phyloP scores from a whole-genome alignment of 1,140 invertebrate genomes.

The Venturia canescens region DNA sequence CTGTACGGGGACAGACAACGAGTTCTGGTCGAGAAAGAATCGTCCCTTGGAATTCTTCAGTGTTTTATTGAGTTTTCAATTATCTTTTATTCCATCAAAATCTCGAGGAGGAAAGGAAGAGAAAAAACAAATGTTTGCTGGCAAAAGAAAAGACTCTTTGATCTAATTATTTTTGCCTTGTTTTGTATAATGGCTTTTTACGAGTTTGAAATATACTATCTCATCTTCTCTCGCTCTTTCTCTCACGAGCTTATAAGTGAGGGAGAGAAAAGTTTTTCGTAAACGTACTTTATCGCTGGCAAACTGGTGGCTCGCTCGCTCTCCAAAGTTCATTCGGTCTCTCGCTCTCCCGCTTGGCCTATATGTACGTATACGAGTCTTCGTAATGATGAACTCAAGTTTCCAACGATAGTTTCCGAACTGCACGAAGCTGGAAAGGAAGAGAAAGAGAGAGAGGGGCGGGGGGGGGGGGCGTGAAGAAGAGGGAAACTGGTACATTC shows the following conservation, averaged over 20 bases:
- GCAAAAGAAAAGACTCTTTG: constrained; percentile 20
- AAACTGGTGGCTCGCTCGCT: constrained; percentile 9
- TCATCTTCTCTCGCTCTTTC: background rate
- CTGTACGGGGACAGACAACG: too few species aligned
- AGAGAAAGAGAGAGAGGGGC: background rate
- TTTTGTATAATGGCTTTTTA: background rate
- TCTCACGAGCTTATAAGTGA: constrained; percentile 52
- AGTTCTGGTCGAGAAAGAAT: background rate
- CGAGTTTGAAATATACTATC: background rate
- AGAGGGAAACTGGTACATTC: constrained; percentile 15
- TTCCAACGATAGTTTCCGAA: constrained; percentile 40
- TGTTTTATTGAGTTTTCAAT: background rate
- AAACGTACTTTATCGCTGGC: constrained; percentile 42
- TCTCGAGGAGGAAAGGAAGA: background rate
- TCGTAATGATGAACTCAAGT: constrained; percentile 54
- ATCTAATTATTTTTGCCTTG: background rate
- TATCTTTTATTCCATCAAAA: background rate
- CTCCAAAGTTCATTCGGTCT: constrained; percentile 16
- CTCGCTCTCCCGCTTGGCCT: background rate
- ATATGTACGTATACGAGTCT: background rate
- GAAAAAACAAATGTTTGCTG: background rate
- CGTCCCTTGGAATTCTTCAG: background rate
- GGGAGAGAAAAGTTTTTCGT: constrained; percentile 29
- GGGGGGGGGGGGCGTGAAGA: background rate
- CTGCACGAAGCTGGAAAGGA: background rate